phyloP scores from a whole-genome alignment of 2,888 invertebrate species.

The Nymphalis c-album region DNA sequence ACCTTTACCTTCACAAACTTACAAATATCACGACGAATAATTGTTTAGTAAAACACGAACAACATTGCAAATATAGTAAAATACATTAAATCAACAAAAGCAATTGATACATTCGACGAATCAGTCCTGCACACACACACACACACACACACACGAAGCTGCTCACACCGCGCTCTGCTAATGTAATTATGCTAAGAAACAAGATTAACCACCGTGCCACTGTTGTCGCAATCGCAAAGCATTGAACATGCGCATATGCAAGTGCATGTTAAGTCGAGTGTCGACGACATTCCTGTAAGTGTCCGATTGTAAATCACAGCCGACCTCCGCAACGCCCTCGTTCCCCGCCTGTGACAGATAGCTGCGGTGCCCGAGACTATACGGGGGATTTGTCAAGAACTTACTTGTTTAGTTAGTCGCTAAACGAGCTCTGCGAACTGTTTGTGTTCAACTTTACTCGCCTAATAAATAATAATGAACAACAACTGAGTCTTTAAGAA shows the following conservation, averaged over 20 bases:
- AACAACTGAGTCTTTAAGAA: neutral
- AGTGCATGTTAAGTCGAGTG: conserved; percentile 10
- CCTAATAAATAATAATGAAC: neutral
- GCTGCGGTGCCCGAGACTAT: conserved; percentile 18
- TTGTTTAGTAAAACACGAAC: neutral
- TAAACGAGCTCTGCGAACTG: neutral
- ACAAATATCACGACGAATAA: neutral
- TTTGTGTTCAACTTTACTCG: neutral
- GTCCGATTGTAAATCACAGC: conserved; percentile 24
- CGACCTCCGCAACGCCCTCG: conserved; percentile 12
- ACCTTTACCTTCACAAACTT: no score
- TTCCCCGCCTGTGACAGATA: conserved; percentile 21
- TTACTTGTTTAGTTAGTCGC: conserved; percentile 2
- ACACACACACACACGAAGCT: neutral
- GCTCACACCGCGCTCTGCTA: conserved; percentile 12
- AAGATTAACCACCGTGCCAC: conserved; percentile 23
- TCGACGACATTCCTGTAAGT: conserved; percentile 19
- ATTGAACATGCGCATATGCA: conserved; percentile 23
- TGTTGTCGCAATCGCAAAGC: conserved; percentile 19
- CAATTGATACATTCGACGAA: conserved; percentile 19
- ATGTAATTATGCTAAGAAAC: conserved; percentile 29
- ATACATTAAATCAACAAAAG: neutral
- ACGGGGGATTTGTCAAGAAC: conserved; percentile 21
- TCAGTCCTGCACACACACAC: neutral
- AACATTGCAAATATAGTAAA: neutral